phyloP scores from a whole-genome alignment of 2,888 invertebrate genomes.

The Campoplex capitator region DNA sequence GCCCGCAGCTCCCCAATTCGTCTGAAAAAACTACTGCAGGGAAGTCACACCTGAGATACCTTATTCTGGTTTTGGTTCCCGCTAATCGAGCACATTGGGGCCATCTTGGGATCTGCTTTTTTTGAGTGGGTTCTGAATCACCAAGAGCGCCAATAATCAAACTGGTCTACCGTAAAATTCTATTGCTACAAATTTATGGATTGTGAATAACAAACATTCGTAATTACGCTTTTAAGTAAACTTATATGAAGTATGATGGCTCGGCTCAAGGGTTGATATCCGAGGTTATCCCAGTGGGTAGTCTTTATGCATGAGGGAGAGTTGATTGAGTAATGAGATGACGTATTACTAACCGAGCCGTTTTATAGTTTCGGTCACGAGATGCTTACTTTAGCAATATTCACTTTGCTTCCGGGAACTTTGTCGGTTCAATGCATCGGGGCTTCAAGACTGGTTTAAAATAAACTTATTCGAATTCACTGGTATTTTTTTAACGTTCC shows the following conservation, averaged over 20 bases:
- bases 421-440: too few species aligned
- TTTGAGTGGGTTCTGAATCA: too few species aligned
- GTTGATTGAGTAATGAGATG: not conserved
- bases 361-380: not conserved
- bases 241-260: not conserved
- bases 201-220: too few species aligned
- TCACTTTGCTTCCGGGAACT: not conserved
- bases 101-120: too few species aligned
- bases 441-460: not conserved
- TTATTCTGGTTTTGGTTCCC: too few species aligned
- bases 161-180: too few species aligned
- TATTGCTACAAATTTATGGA: too few species aligned
- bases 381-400: not conserved
- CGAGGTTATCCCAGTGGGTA: not conserved
- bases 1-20: too few species aligned
- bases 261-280: not conserved
- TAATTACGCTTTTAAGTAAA: not conserved
- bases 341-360: not conserved
- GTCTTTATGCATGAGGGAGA: not conserved
- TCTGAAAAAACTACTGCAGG: too few species aligned
- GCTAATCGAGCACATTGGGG: too few species aligned
- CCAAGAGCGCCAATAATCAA: too few species aligned
- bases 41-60: too few species aligned
- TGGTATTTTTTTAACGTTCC: not conserved
- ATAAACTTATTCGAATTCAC: not conserved